Conservation (phyloP, 1,140 invertebrate genomes). For the Neuroterus valhalla region DNA sequence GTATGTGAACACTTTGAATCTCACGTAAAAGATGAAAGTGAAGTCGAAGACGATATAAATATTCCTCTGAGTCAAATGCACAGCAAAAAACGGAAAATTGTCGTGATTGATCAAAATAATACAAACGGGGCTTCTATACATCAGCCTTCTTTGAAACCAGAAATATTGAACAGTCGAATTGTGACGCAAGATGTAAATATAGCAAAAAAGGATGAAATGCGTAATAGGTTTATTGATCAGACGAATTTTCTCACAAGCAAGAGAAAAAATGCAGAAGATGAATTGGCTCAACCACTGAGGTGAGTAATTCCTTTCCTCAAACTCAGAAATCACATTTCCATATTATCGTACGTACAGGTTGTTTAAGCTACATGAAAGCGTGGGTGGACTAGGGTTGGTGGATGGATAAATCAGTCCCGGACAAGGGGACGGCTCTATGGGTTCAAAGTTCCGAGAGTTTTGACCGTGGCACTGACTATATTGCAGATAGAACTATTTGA, state of each 20-base stretch:
- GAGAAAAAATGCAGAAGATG: background rate
- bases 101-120: background rate
- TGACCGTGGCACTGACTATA: no score
- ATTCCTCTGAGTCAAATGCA: slow-evolving; percentile 52
- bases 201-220: background rate
- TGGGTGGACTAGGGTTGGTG: no score
- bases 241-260: background rate
- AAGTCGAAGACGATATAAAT: background rate
- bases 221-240: background rate
- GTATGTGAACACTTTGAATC: slow-evolving; percentile 64
- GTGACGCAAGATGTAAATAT: background rate
- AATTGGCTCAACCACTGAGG: background rate
- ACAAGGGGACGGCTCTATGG: no score
- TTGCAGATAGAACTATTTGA: no score
- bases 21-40: slow-evolving; percentile 32
- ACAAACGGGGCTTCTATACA: background rate
- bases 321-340: background rate
- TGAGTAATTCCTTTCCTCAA: background rate
- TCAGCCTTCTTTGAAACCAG: background rate
- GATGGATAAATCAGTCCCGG: no score
- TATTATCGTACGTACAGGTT: background rate
- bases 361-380: no score
- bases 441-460: no score
- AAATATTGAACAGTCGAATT: background rate
- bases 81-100: slow-evolving; percentile 60